These are phyloP conservation scores for Reticulitermes lucifugus DNA, from an alignment of 2,888 invertebrate genomes.

Conservation along the genomic window DNA sequence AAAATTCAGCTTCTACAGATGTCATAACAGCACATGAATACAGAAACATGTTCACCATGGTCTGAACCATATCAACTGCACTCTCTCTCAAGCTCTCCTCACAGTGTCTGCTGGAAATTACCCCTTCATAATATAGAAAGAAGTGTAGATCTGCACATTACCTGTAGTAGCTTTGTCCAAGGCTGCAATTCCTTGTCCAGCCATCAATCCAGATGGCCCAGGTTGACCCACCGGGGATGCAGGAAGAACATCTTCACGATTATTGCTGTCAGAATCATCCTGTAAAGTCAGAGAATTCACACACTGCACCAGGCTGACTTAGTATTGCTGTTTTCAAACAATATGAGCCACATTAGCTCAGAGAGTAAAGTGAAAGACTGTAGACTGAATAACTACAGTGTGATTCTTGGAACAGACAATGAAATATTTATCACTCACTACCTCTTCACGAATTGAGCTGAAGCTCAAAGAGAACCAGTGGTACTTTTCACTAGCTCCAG, in stretches of 20 bases:
- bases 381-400: too few relatives aligned
- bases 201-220: constrained; percentile 47
- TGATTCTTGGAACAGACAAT: too few relatives aligned
- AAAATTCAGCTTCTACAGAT: too few relatives aligned
- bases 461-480: too few relatives aligned
- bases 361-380: too few relatives aligned
- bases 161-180: constrained; percentile 47
- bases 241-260: constrained; percentile 32
- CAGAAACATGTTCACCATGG: too few relatives aligned
- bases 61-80: not conserved
- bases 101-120: constrained; percentile 28
- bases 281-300: not conserved
- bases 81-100: not conserved
- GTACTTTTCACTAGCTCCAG: too few relatives aligned
- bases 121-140: constrained; percentile 4
- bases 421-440: too few relatives aligned
- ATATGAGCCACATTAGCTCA: too few relatives aligned
- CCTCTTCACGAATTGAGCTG: too few relatives aligned
- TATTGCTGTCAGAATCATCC: constrained; percentile 49
- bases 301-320: not conserved
- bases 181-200: not conserved
- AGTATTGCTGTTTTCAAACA: not conserved
- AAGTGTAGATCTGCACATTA: constrained; percentile 37
- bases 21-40: too few relatives aligned
- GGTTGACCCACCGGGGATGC: constrained; percentile 33